Base-by-base conservation (phyloP, 2,113 vertebrate species). In the Menura novaehollandiae region DNA sequence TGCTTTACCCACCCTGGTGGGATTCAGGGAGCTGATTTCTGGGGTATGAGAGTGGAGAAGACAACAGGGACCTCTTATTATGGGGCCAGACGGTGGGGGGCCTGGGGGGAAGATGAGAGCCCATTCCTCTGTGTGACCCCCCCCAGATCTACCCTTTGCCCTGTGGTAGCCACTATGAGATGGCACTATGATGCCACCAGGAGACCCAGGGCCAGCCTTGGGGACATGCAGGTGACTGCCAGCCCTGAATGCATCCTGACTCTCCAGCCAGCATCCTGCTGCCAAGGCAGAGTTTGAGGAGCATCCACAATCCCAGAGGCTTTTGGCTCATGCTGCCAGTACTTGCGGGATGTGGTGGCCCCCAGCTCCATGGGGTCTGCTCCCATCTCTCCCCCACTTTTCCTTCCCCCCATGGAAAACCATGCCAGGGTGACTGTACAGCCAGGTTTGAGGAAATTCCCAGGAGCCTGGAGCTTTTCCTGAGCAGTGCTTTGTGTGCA, bases 351-450 rank as follows among this genome's bases (percentile, higher is more conserved):
- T 15, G 26, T 5, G 27, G n/a, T 6, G 52, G 18, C 5, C 14
- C 21, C 37, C 1, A 2, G 8, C 32, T 64, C 27, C 1, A 0
- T 4, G 4, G 53, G 16, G 49, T 0, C 1, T 11, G 11, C 32
- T 58, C 23, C 26, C 18, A 30, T n/a, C 47, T 78, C 63, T 32
- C 44, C 35, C 3, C 27, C 52, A 10, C 28, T 37, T 69, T 41
- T 56, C 20, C 19, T 55, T 64, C 19, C 35, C 30, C 9, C 9
- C 19, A 1, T 0, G 35, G 80, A 28, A 35, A 59, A 72, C 20
- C 33, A 22, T 18, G 33, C 20, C 47, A 1, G 32, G 8, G 8
- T 23, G 8, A 22, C n/a, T 10, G 17, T 2, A 4, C 26, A 66
- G 49, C 11, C 27, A 0, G 30, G 32, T 69, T 47, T 71, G 60